Base-by-base conservation (phyloP, 2,888 invertebrate genomes). In the Pseudeuparius sepicola region DNA sequence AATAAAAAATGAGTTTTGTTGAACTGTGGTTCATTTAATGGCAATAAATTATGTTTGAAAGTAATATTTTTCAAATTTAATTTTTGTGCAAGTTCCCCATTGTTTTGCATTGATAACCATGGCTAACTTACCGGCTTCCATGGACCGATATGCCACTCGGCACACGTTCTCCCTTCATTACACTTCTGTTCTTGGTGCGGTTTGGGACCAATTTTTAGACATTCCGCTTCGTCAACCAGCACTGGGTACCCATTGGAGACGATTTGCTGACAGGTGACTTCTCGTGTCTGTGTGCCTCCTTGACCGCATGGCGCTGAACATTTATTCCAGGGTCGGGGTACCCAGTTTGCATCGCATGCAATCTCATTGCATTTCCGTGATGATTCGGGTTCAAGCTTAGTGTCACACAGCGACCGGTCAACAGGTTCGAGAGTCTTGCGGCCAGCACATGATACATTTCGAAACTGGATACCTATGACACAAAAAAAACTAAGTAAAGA, bases 231-330 rank as follows among this genome's bases (percentile, higher is more conserved):
- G 17, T 78, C 75, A 4, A 88, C 83, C 24, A 81, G 64, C 2
- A 78, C 73, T 3, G 77, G 68, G 32, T 73, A 67, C 11, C 84
- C 86, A 46, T 78, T 78, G 3, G 75, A 67, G 32, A 84, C 73
- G 41, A 84, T 69, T 57, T 83, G 81, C 55, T 87, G 79, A 58
- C 94, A 94, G 48, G 75, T 75, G 18, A 93, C 73, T 46, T 75
- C 68, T 37, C 87, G 65, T 2, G 70, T 74, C 52, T 78, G 77
- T 18, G 68, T 65, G 14, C 86, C 86, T 37, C 37, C 39, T 16
- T 73, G 67, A 4, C 90, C 90, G 55, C 93, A 94, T 2, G 76
- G 73, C 43, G 77, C 77, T 24, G 82, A 81, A 60, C 94, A 94
- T 23, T 75, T 68, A 2, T 76, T 72, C 93, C 94, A 94, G 1